Evolutionary conservation across 2,113 vertebrate genomes (phyloP).

Genomic region (Anolis sagrei): DNA sequence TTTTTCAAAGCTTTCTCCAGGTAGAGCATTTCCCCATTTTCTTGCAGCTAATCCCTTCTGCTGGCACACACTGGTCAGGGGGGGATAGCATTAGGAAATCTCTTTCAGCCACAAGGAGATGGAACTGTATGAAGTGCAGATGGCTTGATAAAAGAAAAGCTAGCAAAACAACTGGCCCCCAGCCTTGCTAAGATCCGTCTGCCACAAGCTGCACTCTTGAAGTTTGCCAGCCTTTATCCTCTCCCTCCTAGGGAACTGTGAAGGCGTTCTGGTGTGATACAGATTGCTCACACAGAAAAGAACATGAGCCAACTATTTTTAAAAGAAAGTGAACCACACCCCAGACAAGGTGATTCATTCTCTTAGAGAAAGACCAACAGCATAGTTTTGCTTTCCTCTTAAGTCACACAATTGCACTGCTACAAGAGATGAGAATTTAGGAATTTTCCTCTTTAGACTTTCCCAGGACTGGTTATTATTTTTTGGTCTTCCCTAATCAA

Average conservation of each 20-base stretch:
- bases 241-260: neutral
- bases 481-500: neutral
- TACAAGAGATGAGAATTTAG: neutral
- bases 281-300: neutral
- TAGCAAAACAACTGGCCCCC: conserved; percentile 30
- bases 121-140: conserved; percentile 24
- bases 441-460: neutral
- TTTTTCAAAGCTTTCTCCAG: conserved; percentile 1
- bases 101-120: conserved; percentile 20
- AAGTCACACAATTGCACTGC: neutral
- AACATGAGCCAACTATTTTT: neutral
- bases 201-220: conserved; percentile 42
- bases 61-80: neutral
- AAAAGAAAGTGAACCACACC: neutral
- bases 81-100: conserved; percentile 31
- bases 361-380: neutral
- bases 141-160: conserved; percentile 34
- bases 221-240: conserved; percentile 32
- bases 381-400: neutral
- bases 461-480: neutral
- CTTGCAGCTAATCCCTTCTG: conserved; percentile 16
- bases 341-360: conserved; percentile 16
- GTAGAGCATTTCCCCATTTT: neutral
- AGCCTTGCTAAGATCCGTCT: conserved; percentile 26
- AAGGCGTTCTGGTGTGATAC: neutral